Evolutionary conservation across 2,797 vertebrate genomes (phyloP).

Genomic region (Crenichthys baileyi): DNA sequence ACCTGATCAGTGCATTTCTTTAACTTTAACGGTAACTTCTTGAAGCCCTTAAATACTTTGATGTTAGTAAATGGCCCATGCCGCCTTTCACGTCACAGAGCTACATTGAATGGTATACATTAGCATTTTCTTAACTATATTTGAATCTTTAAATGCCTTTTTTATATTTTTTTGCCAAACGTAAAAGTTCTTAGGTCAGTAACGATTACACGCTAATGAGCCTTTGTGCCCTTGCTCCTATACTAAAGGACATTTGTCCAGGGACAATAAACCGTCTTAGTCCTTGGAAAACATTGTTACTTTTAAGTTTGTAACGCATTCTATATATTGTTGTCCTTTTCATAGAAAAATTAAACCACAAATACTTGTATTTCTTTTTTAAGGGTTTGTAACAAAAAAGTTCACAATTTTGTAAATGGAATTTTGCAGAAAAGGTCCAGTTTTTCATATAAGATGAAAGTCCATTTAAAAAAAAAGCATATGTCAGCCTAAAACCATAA

Average conservation of each 20-base stretch:
- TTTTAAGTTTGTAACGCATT: too few species aligned
- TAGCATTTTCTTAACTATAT: background rate
- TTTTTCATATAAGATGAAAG: background rate
- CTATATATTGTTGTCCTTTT: background rate
- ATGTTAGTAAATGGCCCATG: background rate
- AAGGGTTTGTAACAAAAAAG: background rate
- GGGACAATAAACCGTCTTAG: too few species aligned
- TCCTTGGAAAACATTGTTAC: too few species aligned
- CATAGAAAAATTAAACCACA: background rate
- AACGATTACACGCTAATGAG: too few species aligned
- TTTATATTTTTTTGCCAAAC: background rate
- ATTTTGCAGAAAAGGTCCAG: background rate
- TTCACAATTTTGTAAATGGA: background rate
- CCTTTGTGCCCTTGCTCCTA: too few species aligned
- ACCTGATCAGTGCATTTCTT: background rate
- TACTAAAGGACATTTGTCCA: too few species aligned
- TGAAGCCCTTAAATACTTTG: background rate
- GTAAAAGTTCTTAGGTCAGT: too few species aligned
- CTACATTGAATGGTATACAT: background rate
- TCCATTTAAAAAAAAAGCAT: background rate
- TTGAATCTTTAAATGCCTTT: background rate
- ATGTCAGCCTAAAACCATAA: background rate
- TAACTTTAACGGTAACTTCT: background rate
- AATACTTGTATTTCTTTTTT: background rate
- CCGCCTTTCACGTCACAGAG: background rate